These are phyloP conservation scores for Ligdia adustata DNA, from an alignment of 2,888 invertebrate genomes.

Conservation along the genomic window DNA sequence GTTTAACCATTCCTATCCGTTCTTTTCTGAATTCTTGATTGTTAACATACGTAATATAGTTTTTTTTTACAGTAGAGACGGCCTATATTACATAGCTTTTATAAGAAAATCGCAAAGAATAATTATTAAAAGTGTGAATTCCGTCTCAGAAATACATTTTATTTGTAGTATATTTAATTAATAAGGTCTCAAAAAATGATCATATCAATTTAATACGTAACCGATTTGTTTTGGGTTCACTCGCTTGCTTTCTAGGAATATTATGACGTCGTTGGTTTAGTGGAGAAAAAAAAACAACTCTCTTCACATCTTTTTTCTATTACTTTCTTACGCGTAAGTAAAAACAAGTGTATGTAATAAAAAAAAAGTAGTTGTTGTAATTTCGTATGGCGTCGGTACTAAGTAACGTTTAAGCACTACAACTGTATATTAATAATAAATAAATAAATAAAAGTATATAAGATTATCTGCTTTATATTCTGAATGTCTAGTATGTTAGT, in stretches of 20 bases:
- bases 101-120: constrained; percentile 11
- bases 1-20: no score
- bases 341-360: constrained; percentile 67
- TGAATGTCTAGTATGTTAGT: constrained; percentile 32
- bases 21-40: no score
- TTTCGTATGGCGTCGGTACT: constrained; percentile 72
- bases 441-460: constrained; percentile 52
- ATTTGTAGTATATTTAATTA: constrained; percentile 58
- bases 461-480: constrained; percentile 53
- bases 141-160: constrained; percentile 43
- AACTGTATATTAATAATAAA: constrained; percentile 65
- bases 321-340: constrained; percentile 56
- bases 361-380: constrained; percentile 71
- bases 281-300: constrained; percentile 34
- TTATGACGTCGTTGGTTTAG: constrained; percentile 36
- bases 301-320: constrained; percentile 58
- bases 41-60: no score
- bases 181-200: constrained; percentile 71
- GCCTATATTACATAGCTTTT: constrained; percentile 24
- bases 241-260: constrained; percentile 69
- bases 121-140: constrained; percentile 35
- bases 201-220: constrained; percentile 83
- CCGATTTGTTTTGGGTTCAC: constrained; percentile 52
- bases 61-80: constrained; percentile 4
- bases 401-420: constrained; percentile 64